Evolutionary conservation across 2,888 invertebrate species (phyloP), one percentile per base, ranked within the genome.

Genomic region (Gandaritis pyraliata): DNA sequence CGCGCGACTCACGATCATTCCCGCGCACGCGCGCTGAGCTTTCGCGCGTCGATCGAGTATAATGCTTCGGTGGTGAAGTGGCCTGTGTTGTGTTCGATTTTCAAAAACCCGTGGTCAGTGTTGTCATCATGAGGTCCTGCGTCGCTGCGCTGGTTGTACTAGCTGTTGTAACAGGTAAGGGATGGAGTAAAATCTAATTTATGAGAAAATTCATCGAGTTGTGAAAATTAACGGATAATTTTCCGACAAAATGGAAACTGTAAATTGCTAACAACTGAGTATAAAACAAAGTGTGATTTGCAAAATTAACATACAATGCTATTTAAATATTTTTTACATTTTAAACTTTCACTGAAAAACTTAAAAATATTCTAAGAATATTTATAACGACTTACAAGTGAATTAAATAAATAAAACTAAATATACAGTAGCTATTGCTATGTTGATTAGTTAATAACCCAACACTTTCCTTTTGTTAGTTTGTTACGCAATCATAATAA

Each of bases 1-100:
- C 59, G 56, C 56, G 48, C 48, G 18, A 8, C 23, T 46, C n/a
- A 43, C 59, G 15, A 59, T 77, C 84, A 82, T 78, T 85, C 83
- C 74, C 81, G 84, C 81, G 84, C 78, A 73, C 78, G 81, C 88
- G 92, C 90, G 91, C 88, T 81, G 83, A 84, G 82, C 85, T 81
- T 77, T 74, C 88, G 91, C 91, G 91, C 88, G 87, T 82, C 77
- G 65, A 64, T 51, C 63, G 81, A 80, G 82, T 82, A 88, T 77
- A 75, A 87, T 87, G 91, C 84, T 79, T 83, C 85, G 87, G 89
- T 89, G 87, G 92, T 91, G 90, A 85, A 79, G 84, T 83, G 83
- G 75, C 76, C 65, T 81, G 89, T 90, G 89, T 75, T 79, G 90
- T 91, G 90, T 78, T 76, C 77, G 77, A 83, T 77, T 79, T 76